Base-by-base conservation (phyloP, 1,140 invertebrate genomes). In the Drosophila teissieri region DNA sequence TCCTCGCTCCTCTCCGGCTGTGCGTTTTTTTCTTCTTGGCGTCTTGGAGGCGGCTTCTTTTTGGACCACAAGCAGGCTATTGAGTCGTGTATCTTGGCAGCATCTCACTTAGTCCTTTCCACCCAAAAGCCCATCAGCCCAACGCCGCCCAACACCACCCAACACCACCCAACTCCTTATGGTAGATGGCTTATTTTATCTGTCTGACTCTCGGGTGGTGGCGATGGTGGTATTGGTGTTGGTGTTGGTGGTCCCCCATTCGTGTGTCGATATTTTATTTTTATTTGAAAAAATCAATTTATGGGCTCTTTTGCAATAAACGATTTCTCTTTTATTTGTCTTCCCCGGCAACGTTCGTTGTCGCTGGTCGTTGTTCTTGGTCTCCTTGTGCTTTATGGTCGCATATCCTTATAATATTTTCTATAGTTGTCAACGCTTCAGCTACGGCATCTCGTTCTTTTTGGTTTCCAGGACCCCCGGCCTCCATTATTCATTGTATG, bases 281-380 rank as follows among this genome's bases (percentile, higher is more conserved):
- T 88, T 88, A 88, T 88, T 88, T 89, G 83, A 83, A 80, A 88
- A 89, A 88, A 88, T 88, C 83, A 88, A 88, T 88, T 88, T 88
- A 88, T 88, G 83, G 84, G 64, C 78, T 89, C 84, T 84, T 88
- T 89, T 82, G 83, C 83, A 88, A 88, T 88, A 88, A 88, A 88
- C 83, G 83, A 88, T 89, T 88, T 89, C 77, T 88, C 83, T 88
- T 89, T 88, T 88, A 89, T 88, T 89, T 88, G 83, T 81, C 84
- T 88, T 88, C 63, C 34, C 60, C 27, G 61, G 17, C 45, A 27
- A 39, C 15, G 64, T 52, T 37, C 45, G 27, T 27, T 34, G 64
- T 67, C 63, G 49, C 11, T 27, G 27, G 24, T 34, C 39, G 17
- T 58, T 36, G 62, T 51, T 61, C 40, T 48, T 60, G 57, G 58